Evolutionary conservation across 2,113 vertebrate species (phyloP).

Genomic region (Shinisaurus crocodilurus): DNA sequence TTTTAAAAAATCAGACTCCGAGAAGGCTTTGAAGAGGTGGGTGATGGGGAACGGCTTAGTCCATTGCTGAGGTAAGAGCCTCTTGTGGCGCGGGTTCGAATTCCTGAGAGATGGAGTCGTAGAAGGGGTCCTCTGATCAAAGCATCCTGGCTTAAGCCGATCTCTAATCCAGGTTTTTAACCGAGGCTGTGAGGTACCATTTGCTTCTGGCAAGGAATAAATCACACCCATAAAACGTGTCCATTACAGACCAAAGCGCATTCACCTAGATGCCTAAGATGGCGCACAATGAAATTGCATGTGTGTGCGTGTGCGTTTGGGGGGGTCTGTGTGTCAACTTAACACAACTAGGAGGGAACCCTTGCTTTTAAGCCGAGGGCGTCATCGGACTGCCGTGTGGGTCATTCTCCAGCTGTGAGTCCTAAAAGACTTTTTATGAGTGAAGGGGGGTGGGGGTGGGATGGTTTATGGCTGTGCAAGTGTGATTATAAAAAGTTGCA

Average conservation of each 20-base stretch:
- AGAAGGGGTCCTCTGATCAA: neutral
- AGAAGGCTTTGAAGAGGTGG: constrained; percentile 1
- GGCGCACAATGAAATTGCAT: neutral
- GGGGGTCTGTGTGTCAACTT: constrained; percentile 10
- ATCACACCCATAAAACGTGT: constrained; percentile 49
- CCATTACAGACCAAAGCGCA: constrained; percentile 35
- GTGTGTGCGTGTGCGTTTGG: neutral
- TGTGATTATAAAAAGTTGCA: constrained; percentile 50
- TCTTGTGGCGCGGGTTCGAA: constrained; percentile 15
- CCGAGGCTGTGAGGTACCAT: constrained; percentile 47
- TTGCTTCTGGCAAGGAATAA: constrained; percentile 48
- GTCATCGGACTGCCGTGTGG: neutral
- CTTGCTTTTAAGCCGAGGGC: neutral
- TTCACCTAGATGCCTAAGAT: constrained; percentile 11
- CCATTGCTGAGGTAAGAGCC: neutral
- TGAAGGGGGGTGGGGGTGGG: neutral
- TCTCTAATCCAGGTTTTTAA: constrained; percentile 42
- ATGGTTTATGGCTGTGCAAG: constrained; percentile 54
- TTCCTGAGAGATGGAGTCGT: constrained; percentile 22
- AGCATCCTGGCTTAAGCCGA: constrained; percentile 23
- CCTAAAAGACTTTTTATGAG: constrained; percentile 60
- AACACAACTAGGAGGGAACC: constrained; percentile 4
- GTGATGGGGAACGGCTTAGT: neutral
- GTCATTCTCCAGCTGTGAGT: constrained; percentile 55
- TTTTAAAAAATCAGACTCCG: neutral